Conservation (phyloP, 2,113 vertebrate species). For the Bufo bufo region DNA sequence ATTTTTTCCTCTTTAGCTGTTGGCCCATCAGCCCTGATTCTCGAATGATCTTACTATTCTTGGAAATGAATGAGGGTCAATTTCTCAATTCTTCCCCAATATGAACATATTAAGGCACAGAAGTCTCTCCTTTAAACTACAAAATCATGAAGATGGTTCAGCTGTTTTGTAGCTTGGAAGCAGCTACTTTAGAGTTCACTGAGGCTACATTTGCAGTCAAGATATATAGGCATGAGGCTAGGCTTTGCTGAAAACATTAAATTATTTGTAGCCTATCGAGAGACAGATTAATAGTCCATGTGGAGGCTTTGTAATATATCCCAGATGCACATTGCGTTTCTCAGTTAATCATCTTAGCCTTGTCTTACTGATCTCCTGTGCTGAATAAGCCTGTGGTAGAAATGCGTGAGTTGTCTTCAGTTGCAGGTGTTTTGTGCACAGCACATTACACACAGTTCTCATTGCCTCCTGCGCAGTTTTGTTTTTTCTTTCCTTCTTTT, state of each 20-base stretch:
- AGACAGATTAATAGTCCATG: constrained; percentile 26
- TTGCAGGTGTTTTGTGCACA: constrained; percentile 16
- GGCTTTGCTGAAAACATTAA: constrained; percentile 18
- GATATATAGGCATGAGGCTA: constrained; percentile 13
- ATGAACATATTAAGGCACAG: background rate
- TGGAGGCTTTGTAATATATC: constrained; percentile 15
- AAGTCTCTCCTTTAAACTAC: background rate
- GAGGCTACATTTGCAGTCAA: constrained; percentile 28
- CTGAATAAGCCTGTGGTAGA: background rate
- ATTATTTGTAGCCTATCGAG: constrained; percentile 40
- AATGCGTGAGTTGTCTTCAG: background rate
- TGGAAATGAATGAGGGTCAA: background rate
- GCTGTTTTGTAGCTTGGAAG: background rate
- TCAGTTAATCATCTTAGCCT: constrained; percentile 18
- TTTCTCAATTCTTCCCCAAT: background rate
- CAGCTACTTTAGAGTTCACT: constrained; percentile 17
- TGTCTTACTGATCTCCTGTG: background rate
- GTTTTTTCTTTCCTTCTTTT: background rate
- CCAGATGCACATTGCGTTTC: constrained; percentile 21
- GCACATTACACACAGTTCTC: background rate
- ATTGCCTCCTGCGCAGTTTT: background rate
- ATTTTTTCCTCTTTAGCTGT: too few relatives aligned
- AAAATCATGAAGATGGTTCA: background rate
- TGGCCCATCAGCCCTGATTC: background rate
- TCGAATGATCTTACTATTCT: background rate